Percentiles rank a stretch among this genome's conserved stretches.
Evolutionary conservation across 2,888 invertebrate species (phyloP).

Genomic region (Plagodis pulveraria): DNA sequence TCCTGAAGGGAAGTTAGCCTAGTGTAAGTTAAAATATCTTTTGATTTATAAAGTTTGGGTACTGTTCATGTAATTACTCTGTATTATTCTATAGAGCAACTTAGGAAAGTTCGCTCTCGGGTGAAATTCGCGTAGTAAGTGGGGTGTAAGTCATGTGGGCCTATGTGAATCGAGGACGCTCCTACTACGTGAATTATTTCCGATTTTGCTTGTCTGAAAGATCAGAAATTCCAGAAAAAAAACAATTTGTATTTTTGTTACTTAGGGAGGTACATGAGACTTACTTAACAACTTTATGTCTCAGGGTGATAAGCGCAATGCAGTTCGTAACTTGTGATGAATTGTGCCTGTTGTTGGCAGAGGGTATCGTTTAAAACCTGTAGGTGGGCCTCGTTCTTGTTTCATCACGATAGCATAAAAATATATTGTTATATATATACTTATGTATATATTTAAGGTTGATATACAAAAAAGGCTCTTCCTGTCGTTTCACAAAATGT

Average conservation of each 20-base stretch:
- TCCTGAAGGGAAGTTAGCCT: too few species aligned
- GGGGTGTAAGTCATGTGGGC: constrained; percentile 76
- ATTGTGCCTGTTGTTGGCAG: background rate
- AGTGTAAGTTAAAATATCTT: too few species aligned
- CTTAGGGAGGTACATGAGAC: too few species aligned
- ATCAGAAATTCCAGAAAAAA: too few species aligned
- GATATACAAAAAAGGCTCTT: too few species aligned
- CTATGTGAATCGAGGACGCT: constrained; percentile 53
- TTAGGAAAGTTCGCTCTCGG: constrained; percentile 79
- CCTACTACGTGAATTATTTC: constrained; percentile 40
- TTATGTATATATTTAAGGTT: too few species aligned
- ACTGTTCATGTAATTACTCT: constrained; percentile 11
- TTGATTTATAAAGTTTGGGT: background rate
- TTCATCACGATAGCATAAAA: too few species aligned
- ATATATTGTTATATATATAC: too few species aligned
- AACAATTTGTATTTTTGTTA: too few species aligned
- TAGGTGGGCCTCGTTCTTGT: background rate
- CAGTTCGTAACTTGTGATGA: background rate
- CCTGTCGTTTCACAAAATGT: too few species aligned
- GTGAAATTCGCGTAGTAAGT: constrained; percentile 76
- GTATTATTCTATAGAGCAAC: constrained; percentile 50
- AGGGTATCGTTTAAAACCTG: background rate
- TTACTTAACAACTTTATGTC: too few species aligned
- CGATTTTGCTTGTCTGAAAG: too few species aligned
- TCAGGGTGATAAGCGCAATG: background rate